A percentile compares a stretch with the other conserved stretches of the same genome.
These are phyloP conservation scores for Dicaeum eximium DNA, from an alignment of 2,113 vertebrate species.

Conservation along the genomic window DNA sequence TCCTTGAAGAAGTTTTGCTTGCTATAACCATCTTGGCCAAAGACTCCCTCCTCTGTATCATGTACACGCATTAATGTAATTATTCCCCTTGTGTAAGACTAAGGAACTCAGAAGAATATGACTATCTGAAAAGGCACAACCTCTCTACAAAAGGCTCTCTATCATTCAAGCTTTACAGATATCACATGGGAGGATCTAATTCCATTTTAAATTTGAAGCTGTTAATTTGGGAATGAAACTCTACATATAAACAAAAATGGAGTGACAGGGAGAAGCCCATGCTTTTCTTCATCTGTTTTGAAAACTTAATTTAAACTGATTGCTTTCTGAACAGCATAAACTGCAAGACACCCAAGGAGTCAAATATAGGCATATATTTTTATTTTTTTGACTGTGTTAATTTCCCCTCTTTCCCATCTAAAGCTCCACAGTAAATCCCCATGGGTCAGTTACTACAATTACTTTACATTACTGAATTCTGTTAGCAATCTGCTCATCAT, in stretches of 20 bases:
- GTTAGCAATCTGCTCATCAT: conserved; percentile 67
- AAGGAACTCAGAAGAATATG: background rate
- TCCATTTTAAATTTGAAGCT: background rate
- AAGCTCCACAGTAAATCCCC: conserved; percentile 53
- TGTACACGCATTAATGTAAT: accelerated
- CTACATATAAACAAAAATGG: background rate
- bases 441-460: conserved; percentile 58
- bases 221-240: background rate
- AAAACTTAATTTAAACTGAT: conserved; percentile 19
- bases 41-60: background rate
- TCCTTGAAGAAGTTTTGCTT: background rate
- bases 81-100: background rate
- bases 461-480: conserved; percentile 67
- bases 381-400: conserved; percentile 19
- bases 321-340: conserved; percentile 1
- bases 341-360: background rate
- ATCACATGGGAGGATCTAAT: background rate
- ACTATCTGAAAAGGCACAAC: background rate
- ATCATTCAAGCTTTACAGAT: background rate
- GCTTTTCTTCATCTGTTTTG: background rate
- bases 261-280: background rate
- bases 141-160: background rate
- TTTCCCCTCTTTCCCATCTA: conserved; percentile 48
- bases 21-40: background rate
- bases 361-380: background rate